Evolutionary conservation across 2,797 vertebrate species (phyloP), one percentile per base, ranked within the genome.

Genomic region (Nannoperca australis): DNA sequence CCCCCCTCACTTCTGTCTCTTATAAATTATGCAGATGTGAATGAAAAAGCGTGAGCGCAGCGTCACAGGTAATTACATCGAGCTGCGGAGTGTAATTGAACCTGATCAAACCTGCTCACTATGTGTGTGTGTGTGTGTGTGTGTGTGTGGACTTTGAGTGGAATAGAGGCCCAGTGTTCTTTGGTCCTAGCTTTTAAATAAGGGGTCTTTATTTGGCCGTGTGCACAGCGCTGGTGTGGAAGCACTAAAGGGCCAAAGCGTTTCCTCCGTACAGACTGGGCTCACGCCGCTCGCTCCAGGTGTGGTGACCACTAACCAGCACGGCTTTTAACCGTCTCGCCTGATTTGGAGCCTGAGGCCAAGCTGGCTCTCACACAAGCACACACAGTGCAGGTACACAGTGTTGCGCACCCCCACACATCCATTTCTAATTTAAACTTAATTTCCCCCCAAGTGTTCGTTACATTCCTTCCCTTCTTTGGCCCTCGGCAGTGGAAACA

Each of bases 131-230:
- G 34, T 51, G 47, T 70, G 58, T 63, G 84, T 58, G 54, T 55
- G 82, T 80, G 83, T 75, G 85, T 53, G 2, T 51, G 56, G 30
- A 42, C 70, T 64, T 1, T 13, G 69, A 80, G 82, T 66, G 79
- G 73, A 90, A 94, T 91, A 94, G 93, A 94, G 91, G 87, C 85
- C 75, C 90, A 91, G 89, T 94, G 93, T 94, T 94, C 91, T 85
- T 44, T 53, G 58, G 67, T 63, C 80, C 85, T 75, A 27, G 88
- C 79, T 86, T 86, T 79, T 71, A 83, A 90, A 92, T 89, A 94
- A 92, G 92, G 87, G 79, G 71, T 81, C 91, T 93, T 92, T 93
- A 92, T 93, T 85, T 85, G 59, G 61, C 78, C 15, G 34, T 79
- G 86, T 72, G 88, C 53, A 27, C 50, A 69, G 90, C 5, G 60